These are phyloP conservation scores for Phodopus roborovskii DNA, from an alignment of 2,113 vertebrate genomes.

Conservation along the genomic window DNA sequence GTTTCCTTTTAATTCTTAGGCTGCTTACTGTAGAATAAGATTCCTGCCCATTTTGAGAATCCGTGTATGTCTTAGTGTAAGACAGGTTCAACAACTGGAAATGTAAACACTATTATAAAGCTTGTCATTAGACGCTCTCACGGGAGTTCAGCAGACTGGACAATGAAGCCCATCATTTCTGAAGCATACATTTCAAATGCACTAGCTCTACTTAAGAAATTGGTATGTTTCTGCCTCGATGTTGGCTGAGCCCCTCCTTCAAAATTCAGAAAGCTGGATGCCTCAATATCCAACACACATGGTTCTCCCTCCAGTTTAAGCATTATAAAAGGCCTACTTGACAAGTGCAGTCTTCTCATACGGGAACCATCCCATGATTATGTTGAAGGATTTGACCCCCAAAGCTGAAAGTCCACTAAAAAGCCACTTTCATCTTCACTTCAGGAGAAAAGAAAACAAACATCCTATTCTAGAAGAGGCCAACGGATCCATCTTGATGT, in stretches of 20 bases:
- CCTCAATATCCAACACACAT: neutral
- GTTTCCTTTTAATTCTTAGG: neutral
- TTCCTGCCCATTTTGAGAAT: neutral
- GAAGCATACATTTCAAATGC: neutral
- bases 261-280: neutral
- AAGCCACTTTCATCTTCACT: slow-evolving; percentile 51
- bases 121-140: neutral
- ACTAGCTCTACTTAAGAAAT: neutral
- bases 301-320: neutral
- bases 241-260: neutral
- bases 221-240: neutral
- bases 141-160: neutral
- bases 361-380: neutral
- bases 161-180: neutral
- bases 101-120: neutral
- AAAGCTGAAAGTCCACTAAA: neutral
- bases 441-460: slow-evolving; percentile 54
- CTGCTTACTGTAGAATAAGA: neutral
- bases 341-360: neutral
- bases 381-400: neutral
- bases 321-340: neutral
- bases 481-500: neutral
- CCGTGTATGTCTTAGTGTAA: neutral
- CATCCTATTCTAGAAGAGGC: neutral
- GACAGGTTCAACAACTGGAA: neutral